phyloP scores from a whole-genome alignment of 1,140 invertebrate genomes.

The Pseudomyrmex dendroicus region DNA sequence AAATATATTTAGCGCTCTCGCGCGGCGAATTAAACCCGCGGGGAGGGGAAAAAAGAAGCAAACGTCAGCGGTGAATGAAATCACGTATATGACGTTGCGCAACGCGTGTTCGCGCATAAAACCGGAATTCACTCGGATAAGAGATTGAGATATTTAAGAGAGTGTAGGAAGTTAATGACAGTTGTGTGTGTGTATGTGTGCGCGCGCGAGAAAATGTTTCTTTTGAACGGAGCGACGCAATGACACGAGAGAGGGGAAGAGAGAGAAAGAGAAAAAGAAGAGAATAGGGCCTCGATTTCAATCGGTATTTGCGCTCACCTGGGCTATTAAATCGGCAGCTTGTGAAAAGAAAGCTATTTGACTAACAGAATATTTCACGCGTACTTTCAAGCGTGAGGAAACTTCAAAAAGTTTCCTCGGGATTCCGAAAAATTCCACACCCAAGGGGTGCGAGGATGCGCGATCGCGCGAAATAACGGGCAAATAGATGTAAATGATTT shows the following conservation, averaged over 20 bases:
- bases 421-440: conserved; percentile 3
- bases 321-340: conserved; percentile 8
- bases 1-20: conserved; percentile 15
- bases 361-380: too few species aligned
- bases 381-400: too few species aligned
- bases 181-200: conserved; percentile 4
- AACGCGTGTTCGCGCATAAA: conserved; percentile 48
- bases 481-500: conserved; percentile 57
- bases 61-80: conserved; percentile 54
- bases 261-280: not conserved
- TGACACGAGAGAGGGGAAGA: too few species aligned
- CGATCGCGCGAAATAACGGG: conserved; percentile 33
- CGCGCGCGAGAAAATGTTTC: not conserved
- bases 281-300: conserved; percentile 8
- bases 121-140: conserved; percentile 54
- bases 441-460: conserved; percentile 12
- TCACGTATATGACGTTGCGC: conserved; percentile 45
- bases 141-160: conserved; percentile 44
- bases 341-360: not conserved
- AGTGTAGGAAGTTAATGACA: conserved; percentile 35
- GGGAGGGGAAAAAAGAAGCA: conserved; percentile 11
- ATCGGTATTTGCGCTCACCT: conserved; percentile 1
- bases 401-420: not conserved
- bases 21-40: conserved; percentile 10
- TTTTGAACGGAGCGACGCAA: conserved; percentile 21